Conservation (phyloP, 2,888 invertebrate genomes). For the Alviniconcha strummeri region DNA sequence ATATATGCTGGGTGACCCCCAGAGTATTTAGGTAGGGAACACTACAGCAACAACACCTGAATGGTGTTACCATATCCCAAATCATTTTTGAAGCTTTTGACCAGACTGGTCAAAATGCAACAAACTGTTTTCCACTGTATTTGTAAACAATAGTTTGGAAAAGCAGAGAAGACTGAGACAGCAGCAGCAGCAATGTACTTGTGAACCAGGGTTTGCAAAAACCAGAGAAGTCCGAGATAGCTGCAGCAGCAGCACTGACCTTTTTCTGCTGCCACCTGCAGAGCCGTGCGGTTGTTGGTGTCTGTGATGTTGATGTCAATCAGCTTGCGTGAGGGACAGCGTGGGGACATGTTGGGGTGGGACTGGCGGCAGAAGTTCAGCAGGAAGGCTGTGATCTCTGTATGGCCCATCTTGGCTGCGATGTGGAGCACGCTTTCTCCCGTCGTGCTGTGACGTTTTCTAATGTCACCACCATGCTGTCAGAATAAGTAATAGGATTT, state of each 20-base stretch:
- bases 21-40: too few relatives aligned
- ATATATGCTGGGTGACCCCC: too few relatives aligned
- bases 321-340: constrained; percentile 40
- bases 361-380: constrained; percentile 50
- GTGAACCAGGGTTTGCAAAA: too few relatives aligned
- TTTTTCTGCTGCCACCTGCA: constrained; percentile 68
- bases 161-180: too few relatives aligned
- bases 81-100: too few relatives aligned
- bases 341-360: background rate
- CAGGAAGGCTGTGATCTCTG: constrained; percentile 56
- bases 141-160: too few relatives aligned
- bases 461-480: constrained; percentile 65
- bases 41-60: too few relatives aligned
- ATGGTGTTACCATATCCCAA: too few relatives aligned
- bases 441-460: constrained; percentile 54
- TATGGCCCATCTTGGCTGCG: constrained; percentile 58
- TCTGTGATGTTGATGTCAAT: constrained; percentile 65
- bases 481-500: constrained; percentile 6
- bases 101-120: too few relatives aligned
- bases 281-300: constrained; percentile 59
- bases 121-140: too few relatives aligned
- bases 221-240: too few relatives aligned
- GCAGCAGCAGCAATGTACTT: too few relatives aligned
- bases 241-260: constrained; percentile 46
- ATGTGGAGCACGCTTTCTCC: constrained; percentile 63